phyloP scores from a whole-genome alignment of 1,140 invertebrate genomes.

The Polyergus mexicanus region DNA sequence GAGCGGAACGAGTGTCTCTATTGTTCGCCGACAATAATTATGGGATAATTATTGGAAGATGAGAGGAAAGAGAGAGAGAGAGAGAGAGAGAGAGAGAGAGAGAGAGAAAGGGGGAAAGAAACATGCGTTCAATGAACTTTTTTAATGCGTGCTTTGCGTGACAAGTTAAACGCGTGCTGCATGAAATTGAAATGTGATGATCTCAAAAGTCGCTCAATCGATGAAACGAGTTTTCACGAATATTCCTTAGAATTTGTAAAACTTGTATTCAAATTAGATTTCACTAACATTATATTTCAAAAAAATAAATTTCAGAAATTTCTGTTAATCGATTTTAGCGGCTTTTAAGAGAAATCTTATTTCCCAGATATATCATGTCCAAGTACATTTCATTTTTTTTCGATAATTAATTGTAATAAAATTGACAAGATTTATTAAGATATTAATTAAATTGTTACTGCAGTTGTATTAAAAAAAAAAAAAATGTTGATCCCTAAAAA shows the following conservation, averaged over 20 bases:
- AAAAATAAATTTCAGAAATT: not conserved
- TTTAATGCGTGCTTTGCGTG: not conserved
- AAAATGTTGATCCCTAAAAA: not conserved
- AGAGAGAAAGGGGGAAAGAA: not conserved
- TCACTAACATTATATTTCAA: conserved; percentile 7
- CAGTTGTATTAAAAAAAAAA: not conserved
- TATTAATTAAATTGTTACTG: not conserved
- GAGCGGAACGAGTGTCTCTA: conserved; percentile 59
- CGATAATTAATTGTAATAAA: not conserved
- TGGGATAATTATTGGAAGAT: not conserved
- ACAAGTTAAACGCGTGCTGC: conserved; percentile 12
- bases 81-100: no score
- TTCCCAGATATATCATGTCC: not conserved
- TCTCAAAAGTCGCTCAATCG: not conserved
- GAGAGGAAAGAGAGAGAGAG: no score
- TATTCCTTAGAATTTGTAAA: not conserved
- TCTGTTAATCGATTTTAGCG: not conserved
- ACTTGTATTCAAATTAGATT: not conserved
- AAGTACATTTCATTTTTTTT: not conserved
- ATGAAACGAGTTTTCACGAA: not conserved
- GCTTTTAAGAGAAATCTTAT: not conserved
- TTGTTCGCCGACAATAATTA: conserved; percentile 38
- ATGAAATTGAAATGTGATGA: conserved; percentile 17
- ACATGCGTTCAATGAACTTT: conserved; percentile 23
- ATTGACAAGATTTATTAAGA: not conserved